A percentile compares a stretch with the other conserved stretches of the same genome.
These are phyloP conservation scores for Microdon myrmicae DNA, from an alignment of 2,888 invertebrate genomes.

Conservation along the genomic window DNA sequence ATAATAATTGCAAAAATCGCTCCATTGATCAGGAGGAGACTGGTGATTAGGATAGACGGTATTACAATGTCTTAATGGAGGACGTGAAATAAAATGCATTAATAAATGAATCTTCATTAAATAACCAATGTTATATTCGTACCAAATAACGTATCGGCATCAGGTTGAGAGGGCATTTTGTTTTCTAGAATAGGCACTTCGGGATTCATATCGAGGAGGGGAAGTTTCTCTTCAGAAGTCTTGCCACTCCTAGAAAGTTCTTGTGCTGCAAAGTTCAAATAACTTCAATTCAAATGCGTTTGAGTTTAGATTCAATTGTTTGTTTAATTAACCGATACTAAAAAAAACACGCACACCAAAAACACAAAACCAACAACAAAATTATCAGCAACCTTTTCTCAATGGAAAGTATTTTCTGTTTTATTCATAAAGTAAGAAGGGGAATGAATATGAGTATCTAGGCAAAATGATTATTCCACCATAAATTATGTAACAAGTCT, in stretches of 20 bases:
- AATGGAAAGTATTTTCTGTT: not conserved
- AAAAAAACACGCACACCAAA: not conserved
- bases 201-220: conserved; percentile 30
- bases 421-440: conserved; percentile 1
- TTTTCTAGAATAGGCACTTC: conserved; percentile 28
- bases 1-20: conserved; percentile 79
- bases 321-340: not conserved
- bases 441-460: conserved; percentile 24
- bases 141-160: conserved; percentile 56
- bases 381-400: conserved; percentile 1
- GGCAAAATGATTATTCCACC: no score
- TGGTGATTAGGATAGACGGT: conserved; percentile 77
- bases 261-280: conserved; percentile 53
- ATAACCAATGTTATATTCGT: conserved; percentile 22
- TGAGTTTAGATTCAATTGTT: not conserved
- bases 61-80: conserved; percentile 73
- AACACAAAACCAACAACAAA: conserved; percentile 12
- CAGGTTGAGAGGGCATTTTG: conserved; percentile 53
- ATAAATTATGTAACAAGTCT: no score
- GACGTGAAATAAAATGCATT: conserved; percentile 68
- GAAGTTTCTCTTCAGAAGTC: conserved; percentile 36
- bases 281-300: conserved; percentile 3
- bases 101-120: conserved; percentile 14
- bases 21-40: conserved; percentile 78
- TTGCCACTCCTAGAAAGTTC: conserved; percentile 44